A percentile compares a stretch with the other conserved stretches of the same genome.
Conservation (phyloP, 2,113 vertebrate species). For the Gavia stellata region DNA sequence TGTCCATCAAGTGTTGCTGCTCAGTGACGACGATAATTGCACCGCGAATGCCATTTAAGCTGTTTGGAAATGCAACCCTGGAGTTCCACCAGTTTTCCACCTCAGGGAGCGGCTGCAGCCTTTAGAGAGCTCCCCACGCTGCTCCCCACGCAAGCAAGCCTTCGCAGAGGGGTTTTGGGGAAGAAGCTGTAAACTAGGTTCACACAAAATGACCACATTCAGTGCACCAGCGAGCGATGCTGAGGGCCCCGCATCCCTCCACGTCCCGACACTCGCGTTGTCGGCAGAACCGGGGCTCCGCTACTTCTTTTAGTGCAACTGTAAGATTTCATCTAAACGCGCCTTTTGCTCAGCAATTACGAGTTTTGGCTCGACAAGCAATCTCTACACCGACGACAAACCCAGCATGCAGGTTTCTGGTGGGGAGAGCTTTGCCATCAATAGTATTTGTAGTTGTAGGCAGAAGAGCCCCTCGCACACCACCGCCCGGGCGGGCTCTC, state of each 20-base stretch:
- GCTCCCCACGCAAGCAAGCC: background rate
- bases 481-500: background rate
- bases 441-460: background rate
- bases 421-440: background rate
- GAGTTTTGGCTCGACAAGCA: background rate
- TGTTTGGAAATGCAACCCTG: background rate
- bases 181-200: background rate
- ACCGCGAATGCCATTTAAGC: accelerated
- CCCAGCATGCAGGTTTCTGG: background rate
- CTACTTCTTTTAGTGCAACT: accelerated
- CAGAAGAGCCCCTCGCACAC: background rate
- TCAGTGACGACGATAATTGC: background rate
- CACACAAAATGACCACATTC: accelerated
- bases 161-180: background rate
- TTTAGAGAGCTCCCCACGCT: background rate
- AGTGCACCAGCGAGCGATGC: background rate
- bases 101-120: accelerated
- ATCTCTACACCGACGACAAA: accelerated
- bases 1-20: accelerated
- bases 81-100: background rate
- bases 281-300: accelerated
- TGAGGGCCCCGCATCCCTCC: background rate
- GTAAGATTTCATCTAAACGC: background rate
- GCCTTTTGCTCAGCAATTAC: accelerated
- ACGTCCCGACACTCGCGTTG: accelerated